phyloP scores from a whole-genome alignment of 2,113 vertebrate species.

The Hymenochirus boettgeri region DNA sequence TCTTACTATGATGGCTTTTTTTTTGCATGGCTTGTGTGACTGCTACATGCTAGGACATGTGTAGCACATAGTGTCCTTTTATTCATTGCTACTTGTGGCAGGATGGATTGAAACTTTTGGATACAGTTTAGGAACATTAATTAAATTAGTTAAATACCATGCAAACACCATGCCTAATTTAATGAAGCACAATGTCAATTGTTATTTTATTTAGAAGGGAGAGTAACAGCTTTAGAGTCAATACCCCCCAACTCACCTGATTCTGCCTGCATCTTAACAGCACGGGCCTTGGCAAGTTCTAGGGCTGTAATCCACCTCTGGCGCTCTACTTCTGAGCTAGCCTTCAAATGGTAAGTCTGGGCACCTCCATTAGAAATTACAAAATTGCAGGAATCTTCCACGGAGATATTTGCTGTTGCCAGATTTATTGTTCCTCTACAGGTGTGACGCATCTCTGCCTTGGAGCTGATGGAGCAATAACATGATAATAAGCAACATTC shows the following conservation, averaged over 20 bases:
- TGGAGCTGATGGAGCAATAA: slow-evolving; percentile 63
- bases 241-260: slow-evolving; percentile 70
- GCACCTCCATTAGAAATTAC: slow-evolving; percentile 93
- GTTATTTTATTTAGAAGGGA: too few relatives aligned
- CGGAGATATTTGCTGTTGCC: slow-evolving; percentile 88
- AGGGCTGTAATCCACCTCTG: slow-evolving; percentile 95
- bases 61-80: too few relatives aligned
- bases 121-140: too few relatives aligned
- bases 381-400: slow-evolving; percentile 96
- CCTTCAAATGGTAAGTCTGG: slow-evolving; percentile 94
- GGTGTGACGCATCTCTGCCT: slow-evolving; percentile 95
- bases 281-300: slow-evolving; percentile 91
- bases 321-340: slow-evolving; percentile 89
- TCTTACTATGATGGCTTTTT: too few relatives aligned
- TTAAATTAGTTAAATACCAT: too few relatives aligned
- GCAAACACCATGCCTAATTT: too few relatives aligned
- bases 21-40: too few relatives aligned
- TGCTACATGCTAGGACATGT: too few relatives aligned
- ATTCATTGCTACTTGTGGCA: too few relatives aligned
- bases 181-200: too few relatives aligned
- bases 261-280: slow-evolving; percentile 85
- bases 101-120: too few relatives aligned
- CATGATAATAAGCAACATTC: not conserved
- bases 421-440: slow-evolving; percentile 95
- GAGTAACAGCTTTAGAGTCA: too few relatives aligned